Conservation (phyloP, 2,113 vertebrate genomes). For the Poecile atricapillus region DNA sequence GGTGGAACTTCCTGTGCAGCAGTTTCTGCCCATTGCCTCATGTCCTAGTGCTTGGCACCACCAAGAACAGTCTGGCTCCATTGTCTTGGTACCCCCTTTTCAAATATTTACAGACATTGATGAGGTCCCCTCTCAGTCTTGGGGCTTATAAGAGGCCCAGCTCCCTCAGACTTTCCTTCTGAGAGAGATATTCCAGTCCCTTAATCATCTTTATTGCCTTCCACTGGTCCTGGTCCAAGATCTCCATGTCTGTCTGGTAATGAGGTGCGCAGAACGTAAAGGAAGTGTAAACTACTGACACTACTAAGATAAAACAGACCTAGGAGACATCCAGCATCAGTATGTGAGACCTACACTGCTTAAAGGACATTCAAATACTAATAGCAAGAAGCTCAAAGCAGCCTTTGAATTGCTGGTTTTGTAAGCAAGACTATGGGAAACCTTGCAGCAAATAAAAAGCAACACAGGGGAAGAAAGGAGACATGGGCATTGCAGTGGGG, state of each 20-base stretch:
- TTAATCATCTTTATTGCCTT: not conserved
- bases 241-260: not conserved
- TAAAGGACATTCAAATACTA: not conserved
- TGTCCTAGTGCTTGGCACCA: not conserved
- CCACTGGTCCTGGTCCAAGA: not conserved
- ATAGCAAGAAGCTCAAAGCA: not conserved
- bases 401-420: not conserved
- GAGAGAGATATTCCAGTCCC: not conserved
- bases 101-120: not conserved
- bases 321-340: not conserved
- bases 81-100: not conserved
- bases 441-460: not conserved
- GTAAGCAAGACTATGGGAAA: not conserved
- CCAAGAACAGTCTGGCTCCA: not conserved
- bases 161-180: not conserved
- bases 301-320: not conserved
- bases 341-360: not conserved
- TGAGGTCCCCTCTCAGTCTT: not conserved
- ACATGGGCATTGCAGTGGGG: accelerated
- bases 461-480: not conserved
- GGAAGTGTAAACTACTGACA: not conserved
- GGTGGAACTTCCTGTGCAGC: not conserved
- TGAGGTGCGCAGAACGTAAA: not conserved
- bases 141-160: not conserved
- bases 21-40: not conserved